Evolutionary conservation across 2,113 vertebrate genomes (phyloP), one percentile per base, ranked within the genome.

Genomic region (Stigmatopora nigra): DNA sequence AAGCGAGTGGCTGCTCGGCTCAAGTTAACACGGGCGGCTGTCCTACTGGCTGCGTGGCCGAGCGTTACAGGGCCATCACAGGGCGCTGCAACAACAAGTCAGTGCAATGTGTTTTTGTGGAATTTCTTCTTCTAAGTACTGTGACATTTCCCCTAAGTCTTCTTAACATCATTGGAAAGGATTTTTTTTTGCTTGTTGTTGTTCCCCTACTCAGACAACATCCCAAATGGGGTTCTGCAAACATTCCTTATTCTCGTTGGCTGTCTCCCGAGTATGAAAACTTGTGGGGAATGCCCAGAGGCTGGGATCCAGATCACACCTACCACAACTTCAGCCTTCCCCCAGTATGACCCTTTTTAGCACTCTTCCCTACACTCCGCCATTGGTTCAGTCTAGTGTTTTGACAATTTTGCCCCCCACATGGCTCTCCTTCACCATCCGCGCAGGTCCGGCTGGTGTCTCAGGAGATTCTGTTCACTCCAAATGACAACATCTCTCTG

Each of bases 11-110:
- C 56, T 92, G 91, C 71, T 86, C 84, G 0, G 56, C 82, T 36
- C 87, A 90, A 68, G 76, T 87, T 55, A 81, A 75, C 44, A 82
- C 36, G 9, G 84, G 86, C 25, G 62, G 52, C 53, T 92, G 90
- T 74, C 77, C 73, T 58, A 78, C 61, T 0, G 86, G 69, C 84
- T 92, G 91, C 57, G 76, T 90, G 56, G 85, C 88, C 15, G 80
- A 90, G 53, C 89, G 89, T 38, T 92, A 92, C 85, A 87, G 91
- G 45, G 87, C 87, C 76, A 72, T 91, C 78, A 88, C 88, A 14
- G 90, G 89, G 41, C 85, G 88, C 51, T 92, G 91, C 76, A 92
- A 92, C 84, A 92, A 91, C 88, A 88, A 86, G 91, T 90, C 11
- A 67, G 46, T 20, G 13, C n/a, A 44, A 36, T 3, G 13, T 55